Percentiles rank a stretch among this genome's conserved stretches.
Evolutionary conservation across 2,797 vertebrate species (phyloP).

Genomic region (Pseudochromis fuscus): DNA sequence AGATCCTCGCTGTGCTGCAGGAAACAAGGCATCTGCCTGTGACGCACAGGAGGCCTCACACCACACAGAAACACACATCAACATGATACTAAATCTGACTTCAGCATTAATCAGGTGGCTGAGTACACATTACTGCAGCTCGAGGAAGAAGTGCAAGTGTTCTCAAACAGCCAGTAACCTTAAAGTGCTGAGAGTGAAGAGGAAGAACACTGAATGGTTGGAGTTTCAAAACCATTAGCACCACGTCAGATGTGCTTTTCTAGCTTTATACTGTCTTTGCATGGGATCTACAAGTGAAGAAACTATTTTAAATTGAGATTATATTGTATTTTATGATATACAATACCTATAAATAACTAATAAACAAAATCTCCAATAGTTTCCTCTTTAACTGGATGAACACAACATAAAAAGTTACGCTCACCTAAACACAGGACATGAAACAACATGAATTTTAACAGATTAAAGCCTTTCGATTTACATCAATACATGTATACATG

Average conservation of each 20-base stretch:
- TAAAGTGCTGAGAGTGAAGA: constrained; percentile 3
- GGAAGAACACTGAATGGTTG: neutral
- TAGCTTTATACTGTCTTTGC: neutral
- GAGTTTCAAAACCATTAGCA: too few relatives aligned
- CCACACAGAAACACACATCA: constrained; percentile 9
- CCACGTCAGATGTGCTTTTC: too few relatives aligned
- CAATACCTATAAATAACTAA: neutral
- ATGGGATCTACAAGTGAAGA: neutral
- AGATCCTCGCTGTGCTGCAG: constrained; percentile 13
- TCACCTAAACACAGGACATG: neutral
- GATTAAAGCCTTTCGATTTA: too few relatives aligned
- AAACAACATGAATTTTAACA: neutral
- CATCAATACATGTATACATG: too few relatives aligned
- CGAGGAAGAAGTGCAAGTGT: neutral
- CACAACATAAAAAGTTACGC: neutral
- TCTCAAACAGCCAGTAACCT: too few relatives aligned
- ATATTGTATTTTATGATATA: too few relatives aligned
- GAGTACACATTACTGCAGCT: neutral
- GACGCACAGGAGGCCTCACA: neutral
- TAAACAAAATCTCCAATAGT: neutral
- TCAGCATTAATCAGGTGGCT: neutral
- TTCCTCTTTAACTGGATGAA: neutral
- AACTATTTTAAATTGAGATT: too few relatives aligned
- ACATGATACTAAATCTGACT: constrained; percentile 9
- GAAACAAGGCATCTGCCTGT: constrained; percentile 37